These are phyloP conservation scores for Halcyon chelicuti DNA, from an alignment of 2,797 vertebrate species.

Conservation along the genomic window DNA sequence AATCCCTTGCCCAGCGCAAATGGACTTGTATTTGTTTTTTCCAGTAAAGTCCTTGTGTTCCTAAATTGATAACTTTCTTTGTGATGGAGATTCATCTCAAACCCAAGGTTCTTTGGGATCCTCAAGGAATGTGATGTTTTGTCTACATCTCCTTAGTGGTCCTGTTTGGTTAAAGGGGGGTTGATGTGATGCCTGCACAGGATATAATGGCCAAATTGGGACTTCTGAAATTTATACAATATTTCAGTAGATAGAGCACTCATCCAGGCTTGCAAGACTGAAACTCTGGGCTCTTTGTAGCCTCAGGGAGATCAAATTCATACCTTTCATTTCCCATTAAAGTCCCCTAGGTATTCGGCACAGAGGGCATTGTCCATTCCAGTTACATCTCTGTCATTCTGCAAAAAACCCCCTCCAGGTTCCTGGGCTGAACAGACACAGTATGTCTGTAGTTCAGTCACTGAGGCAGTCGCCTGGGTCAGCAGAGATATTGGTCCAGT, in stretches of 20 bases:
- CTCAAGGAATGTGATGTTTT: not conserved
- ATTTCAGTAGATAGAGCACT: slow-evolving; percentile 50
- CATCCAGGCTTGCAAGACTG: slow-evolving; percentile 1
- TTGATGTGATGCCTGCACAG: not conserved
- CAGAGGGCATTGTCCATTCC: not conserved
- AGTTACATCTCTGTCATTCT: not conserved
- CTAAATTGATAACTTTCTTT: not conserved
- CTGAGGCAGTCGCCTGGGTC: not conserved
- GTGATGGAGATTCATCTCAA: not conserved
- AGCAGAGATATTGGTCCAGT: not conserved
- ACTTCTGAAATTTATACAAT: not conserved
- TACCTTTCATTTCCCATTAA: slow-evolving; percentile 41
- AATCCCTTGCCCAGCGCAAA: not conserved
- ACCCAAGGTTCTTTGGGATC: not conserved
- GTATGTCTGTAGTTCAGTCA: not conserved
- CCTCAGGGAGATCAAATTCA: not conserved
- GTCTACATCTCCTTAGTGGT: not conserved
- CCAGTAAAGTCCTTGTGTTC: not conserved
- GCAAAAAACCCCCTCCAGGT: not conserved
- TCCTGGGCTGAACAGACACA: not conserved
- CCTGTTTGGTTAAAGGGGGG: not conserved
- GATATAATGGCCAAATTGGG: not conserved
- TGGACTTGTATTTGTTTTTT: not conserved
- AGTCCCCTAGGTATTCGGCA: not conserved
- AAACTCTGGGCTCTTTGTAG: not conserved